Conservation (phyloP, 2,113 vertebrate species). For the Pogona vitticeps region DNA sequence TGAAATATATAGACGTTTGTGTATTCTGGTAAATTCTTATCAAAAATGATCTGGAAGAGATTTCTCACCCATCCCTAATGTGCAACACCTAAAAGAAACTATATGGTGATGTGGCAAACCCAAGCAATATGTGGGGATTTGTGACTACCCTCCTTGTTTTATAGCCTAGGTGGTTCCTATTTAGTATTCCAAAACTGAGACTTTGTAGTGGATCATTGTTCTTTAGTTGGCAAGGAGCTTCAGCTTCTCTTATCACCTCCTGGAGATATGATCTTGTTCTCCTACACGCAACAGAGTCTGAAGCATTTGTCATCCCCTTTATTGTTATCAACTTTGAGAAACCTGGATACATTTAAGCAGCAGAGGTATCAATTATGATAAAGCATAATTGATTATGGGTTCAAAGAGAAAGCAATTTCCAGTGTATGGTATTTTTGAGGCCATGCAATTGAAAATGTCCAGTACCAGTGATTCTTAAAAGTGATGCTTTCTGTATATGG, state of each 20-base stretch:
- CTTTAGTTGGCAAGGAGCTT: neutral
- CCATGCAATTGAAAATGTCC: neutral
- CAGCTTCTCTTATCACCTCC: neutral
- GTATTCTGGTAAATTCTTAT: neutral
- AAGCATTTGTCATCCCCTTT: neutral
- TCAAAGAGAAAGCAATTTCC: neutral
- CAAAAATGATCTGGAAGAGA: neutral
- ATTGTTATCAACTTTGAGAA: neutral
- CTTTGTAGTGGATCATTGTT: neutral
- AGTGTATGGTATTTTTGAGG: neutral
- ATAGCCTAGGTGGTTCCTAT: neutral
- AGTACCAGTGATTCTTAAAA: neutral
- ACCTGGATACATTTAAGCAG: neutral
- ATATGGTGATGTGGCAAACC: neutral
- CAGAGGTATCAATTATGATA: conserved; percentile 4
- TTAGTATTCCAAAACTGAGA: neutral
- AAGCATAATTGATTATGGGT: neutral
- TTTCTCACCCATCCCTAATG: neutral
- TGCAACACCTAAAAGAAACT: neutral
- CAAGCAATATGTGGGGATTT: neutral
- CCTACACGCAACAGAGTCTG: neutral
- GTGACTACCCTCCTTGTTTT: neutral
- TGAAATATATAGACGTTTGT: neutral
- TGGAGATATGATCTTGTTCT: neutral
- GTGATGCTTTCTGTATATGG: neutral